phyloP scores from a whole-genome alignment of 2,113 vertebrate species.

The Chaetodon auriga region DNA sequence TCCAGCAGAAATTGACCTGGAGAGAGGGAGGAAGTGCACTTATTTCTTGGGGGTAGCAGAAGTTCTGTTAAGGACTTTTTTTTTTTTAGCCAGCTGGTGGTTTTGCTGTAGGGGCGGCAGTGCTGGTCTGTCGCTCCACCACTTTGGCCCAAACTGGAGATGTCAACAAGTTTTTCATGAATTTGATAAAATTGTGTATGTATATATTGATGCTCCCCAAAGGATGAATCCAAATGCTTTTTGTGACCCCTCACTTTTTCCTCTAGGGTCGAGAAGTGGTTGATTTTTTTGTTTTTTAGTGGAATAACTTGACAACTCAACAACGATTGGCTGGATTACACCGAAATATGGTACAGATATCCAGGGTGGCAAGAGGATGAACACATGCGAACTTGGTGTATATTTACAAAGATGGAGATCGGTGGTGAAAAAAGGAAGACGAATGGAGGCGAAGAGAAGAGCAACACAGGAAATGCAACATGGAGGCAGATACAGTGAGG shows the following conservation, averaged over 20 bases:
- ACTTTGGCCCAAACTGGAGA: not conserved
- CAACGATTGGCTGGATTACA: too few relatives aligned
- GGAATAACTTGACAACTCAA: not conserved
- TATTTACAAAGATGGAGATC: conserved; percentile 1
- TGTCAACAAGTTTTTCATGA: too few relatives aligned
- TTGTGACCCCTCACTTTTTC: too few relatives aligned
- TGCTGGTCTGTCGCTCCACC: not conserved
- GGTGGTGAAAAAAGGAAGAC: conserved; percentile 8
- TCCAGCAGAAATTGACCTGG: conserved; percentile 97
- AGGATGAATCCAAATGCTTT: not conserved
- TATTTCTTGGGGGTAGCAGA: not conserved
- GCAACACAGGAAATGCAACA: conserved; percentile 6
- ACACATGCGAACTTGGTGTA: not conserved
- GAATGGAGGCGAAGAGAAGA: conserved; percentile 11
- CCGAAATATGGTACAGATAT: not conserved
- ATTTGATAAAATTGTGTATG: not conserved
- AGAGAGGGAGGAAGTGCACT: not conserved
- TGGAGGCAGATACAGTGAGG: not conserved
- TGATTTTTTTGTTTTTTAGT: not conserved
- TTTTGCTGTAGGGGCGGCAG: too few relatives aligned
- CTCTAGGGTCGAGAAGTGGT: too few relatives aligned
- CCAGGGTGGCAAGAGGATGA: not conserved
- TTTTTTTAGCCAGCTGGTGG: too few relatives aligned
- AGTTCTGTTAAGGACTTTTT: not conserved
- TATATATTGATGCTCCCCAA: not conserved